Evolutionary conservation across 2,888 invertebrate species (phyloP).

Genomic region (Urechis unicinctus): DNA sequence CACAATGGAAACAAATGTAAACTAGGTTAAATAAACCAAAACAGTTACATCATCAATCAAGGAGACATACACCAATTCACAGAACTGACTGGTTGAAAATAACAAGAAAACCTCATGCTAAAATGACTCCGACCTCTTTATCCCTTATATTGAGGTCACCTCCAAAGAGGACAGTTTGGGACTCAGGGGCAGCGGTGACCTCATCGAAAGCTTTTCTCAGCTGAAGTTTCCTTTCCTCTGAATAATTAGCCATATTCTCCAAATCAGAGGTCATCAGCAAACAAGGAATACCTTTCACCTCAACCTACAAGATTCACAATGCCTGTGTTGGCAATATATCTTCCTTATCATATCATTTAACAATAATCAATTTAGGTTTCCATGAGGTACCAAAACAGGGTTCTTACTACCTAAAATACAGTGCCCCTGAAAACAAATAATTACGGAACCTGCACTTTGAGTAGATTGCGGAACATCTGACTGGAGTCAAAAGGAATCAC

Average conservation of each 20-base stretch:
- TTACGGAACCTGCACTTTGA: constrained; percentile 51
- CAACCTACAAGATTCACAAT: constrained; percentile 14
- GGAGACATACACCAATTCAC: background rate
- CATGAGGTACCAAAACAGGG: no score
- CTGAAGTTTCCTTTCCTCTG: constrained; percentile 52
- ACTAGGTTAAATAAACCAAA: no score
- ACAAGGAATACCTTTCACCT: constrained; percentile 42
- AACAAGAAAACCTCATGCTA: background rate
- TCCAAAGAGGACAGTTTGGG: constrained; percentile 54
- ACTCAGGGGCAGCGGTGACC: constrained; percentile 25
- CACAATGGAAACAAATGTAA: no score
- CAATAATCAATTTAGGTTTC: no score
- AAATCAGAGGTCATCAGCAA: constrained; percentile 57
- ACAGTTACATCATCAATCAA: background rate
- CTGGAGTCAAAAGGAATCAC: constrained; percentile 50
- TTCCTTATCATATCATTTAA: no score
- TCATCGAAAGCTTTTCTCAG: constrained; percentile 46
- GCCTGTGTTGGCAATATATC: no score
- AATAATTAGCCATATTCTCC: constrained; percentile 56
- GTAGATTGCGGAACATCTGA: constrained; percentile 55
- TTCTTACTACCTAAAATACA: no score
- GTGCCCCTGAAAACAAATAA: background rate
- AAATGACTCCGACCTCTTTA: constrained; percentile 51
- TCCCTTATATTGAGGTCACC: constrained; percentile 61
- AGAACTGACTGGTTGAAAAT: background rate